Evolutionary conservation across 2,888 invertebrate genomes (phyloP).

Genomic region (Drosophila melanosoma): DNA sequence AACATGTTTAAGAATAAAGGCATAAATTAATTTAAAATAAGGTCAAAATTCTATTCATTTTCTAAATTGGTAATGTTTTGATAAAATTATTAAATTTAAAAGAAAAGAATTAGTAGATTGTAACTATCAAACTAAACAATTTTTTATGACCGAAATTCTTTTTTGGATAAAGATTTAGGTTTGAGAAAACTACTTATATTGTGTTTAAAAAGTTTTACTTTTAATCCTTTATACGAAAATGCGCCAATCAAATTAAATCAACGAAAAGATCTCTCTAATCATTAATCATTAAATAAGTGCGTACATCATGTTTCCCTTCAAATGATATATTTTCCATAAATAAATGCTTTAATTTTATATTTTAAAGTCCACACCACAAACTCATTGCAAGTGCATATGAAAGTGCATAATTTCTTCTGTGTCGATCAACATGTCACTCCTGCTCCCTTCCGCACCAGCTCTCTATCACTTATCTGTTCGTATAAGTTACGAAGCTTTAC

Average conservation of each 20-base stretch:
- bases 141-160: neutral
- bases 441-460: neutral
- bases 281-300: neutral
- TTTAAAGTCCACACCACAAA: constrained; percentile 8
- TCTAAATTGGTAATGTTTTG: neutral
- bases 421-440: constrained; percentile 34
- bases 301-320: neutral
- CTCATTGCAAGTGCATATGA: constrained; percentile 34
- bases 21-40: neutral
- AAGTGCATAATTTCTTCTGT: constrained; percentile 15
- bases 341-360: neutral
- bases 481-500: constrained; percentile 38
- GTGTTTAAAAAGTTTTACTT: neutral
- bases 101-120: neutral
- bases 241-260: neutral
- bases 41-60: neutral
- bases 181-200: neutral
- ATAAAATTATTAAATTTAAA: neutral
- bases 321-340: neutral
- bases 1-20: neutral
- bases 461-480: neutral
- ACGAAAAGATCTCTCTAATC: neutral
- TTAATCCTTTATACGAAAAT: neutral
- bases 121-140: neutral
- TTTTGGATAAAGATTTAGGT: neutral